Evolutionary conservation across 2,888 invertebrate genomes (phyloP).

Genomic region (Rhingia rostrata): DNA sequence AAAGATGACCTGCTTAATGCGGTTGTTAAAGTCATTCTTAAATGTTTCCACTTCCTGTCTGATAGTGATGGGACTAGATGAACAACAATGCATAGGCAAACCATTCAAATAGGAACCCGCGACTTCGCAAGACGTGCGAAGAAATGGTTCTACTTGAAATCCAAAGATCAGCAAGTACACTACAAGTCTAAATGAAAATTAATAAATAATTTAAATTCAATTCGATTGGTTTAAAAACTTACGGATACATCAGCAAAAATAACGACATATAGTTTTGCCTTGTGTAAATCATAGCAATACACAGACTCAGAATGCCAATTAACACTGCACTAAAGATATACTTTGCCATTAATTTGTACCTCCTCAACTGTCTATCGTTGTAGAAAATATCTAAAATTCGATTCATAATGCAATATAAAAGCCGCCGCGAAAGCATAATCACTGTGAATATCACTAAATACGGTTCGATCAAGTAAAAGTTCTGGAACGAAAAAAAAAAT

Average conservation of each 20-base stretch:
- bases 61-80: conserved; percentile 87
- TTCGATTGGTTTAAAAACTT: conserved; percentile 83
- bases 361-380: conserved; percentile 81
- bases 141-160: conserved; percentile 89
- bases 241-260: conserved; percentile 95
- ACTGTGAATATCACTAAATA: conserved; percentile 93
- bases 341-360: conserved; percentile 77
- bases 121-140: conserved; percentile 85
- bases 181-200: conserved; percentile 84
- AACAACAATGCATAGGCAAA: conserved; percentile 90
- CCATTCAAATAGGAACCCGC: conserved; percentile 83
- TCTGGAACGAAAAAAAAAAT: conserved; percentile 85
- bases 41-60: conserved; percentile 93
- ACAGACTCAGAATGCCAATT: conserved; percentile 86
- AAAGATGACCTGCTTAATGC: conserved; percentile 94
- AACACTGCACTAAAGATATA: conserved; percentile 85
- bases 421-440: conserved; percentile 90
- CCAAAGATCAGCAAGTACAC: conserved; percentile 93
- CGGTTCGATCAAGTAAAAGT: conserved; percentile 96
- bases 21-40: conserved; percentile 93
- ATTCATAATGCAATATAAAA: conserved; percentile 87
- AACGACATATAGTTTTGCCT: conserved; percentile 91
- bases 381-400: conserved; percentile 84
- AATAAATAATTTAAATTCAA: not conserved
- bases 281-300: conserved; percentile 88